Conservation (phyloP, 2,797 vertebrate species). For the Lycodopsis pacificus region DNA sequence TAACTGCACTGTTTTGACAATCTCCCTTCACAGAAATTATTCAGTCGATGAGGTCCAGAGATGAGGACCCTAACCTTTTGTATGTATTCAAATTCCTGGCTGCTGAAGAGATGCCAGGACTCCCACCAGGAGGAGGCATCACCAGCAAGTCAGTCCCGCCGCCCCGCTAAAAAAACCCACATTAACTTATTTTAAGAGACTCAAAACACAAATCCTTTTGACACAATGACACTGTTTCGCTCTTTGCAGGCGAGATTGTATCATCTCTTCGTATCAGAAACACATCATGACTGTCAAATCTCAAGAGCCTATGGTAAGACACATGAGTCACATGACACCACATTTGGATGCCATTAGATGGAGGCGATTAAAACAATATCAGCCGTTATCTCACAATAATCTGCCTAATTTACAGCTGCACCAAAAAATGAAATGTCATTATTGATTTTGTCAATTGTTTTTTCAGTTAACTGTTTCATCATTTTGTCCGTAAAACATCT, state of each 20-base stretch:
- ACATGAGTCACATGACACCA: neutral
- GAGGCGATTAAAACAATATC: neutral
- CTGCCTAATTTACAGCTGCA: neutral
- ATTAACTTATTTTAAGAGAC: neutral
- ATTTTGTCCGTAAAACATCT: neutral
- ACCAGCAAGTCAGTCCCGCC: constrained; percentile 83
- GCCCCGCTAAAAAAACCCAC: neutral
- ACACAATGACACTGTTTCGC: constrained; percentile 7
- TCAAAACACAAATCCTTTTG: neutral
- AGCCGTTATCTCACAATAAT: neutral
- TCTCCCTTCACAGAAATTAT: constrained; percentile 77
- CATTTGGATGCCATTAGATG: neutral
- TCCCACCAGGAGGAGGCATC: constrained; percentile 89
- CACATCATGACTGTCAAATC: constrained; percentile 62
- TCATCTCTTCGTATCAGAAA: constrained; percentile 86
- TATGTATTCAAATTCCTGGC: constrained; percentile 85
- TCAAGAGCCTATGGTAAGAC: constrained; percentile 79
- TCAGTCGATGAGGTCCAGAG: constrained; percentile 76
- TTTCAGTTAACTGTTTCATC: neutral
- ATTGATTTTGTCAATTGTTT: neutral
- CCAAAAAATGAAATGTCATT: neutral
- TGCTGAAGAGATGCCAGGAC: constrained; percentile 81
- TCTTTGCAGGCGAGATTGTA: constrained; percentile 81
- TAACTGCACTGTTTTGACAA: neutral
- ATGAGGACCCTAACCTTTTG: constrained; percentile 81